Evolutionary conservation across 2,113 vertebrate genomes (phyloP).

Genomic region (Plecturocebus donacophilus): DNA sequence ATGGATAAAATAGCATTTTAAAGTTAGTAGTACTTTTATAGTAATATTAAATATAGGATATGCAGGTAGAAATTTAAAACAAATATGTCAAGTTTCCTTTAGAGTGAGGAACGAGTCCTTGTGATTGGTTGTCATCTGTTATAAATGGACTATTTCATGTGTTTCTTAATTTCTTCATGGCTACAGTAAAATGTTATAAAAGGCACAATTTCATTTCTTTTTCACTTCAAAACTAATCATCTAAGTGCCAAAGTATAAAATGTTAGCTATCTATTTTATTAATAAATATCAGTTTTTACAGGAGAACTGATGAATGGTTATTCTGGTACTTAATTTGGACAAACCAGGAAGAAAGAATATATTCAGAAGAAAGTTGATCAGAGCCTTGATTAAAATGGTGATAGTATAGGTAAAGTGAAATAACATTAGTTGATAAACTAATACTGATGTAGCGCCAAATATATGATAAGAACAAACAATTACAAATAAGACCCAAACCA

Average conservation of each 20-base stretch:
- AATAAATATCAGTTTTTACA: background rate
- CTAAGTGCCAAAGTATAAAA: background rate
- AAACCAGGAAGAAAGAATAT: background rate
- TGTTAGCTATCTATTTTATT: background rate
- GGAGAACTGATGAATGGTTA: background rate
- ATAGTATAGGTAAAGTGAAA: background rate
- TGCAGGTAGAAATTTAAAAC: background rate
- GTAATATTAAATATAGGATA: background rate
- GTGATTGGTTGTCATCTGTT: background rate
- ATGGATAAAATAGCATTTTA: background rate
- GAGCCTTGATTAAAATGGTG: constrained; percentile 1
- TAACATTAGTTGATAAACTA: background rate
- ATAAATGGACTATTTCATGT: background rate
- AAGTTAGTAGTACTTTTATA: background rate
- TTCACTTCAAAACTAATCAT: background rate
- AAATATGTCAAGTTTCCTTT: background rate
- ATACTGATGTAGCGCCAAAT: background rate
- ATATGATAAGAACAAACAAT: background rate
- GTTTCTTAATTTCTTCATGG: background rate
- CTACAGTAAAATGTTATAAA: background rate
- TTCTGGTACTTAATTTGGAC: background rate
- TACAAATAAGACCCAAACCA: background rate
- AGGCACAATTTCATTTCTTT: background rate
- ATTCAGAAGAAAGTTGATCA: background rate
- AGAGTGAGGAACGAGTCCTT: background rate